Percentiles rank a stretch among this genome's conserved stretches.
phyloP scores from a whole-genome alignment of 2,113 vertebrate species.

The Myodes glareolus region DNA sequence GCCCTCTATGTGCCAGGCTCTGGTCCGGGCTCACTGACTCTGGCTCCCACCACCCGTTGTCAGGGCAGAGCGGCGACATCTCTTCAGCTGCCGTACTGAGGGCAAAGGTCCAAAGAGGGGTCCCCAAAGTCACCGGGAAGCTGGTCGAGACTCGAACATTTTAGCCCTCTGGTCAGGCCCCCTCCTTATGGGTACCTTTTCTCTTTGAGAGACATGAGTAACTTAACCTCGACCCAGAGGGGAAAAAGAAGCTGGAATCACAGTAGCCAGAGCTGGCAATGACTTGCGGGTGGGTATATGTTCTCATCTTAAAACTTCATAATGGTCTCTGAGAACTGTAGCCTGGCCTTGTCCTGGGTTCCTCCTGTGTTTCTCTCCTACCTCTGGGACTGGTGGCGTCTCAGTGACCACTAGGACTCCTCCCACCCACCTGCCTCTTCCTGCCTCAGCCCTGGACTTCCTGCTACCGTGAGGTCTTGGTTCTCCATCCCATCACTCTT shows the following conservation, averaged over 20 bases:
- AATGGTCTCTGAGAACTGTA: accelerated
- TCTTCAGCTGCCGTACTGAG: accelerated
- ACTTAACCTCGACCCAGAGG: background rate
- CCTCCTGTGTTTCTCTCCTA: background rate
- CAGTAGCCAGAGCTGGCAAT: background rate
- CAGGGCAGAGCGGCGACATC: background rate
- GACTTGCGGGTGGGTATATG: background rate
- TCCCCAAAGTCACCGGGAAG: background rate
- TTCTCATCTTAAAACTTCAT: background rate
- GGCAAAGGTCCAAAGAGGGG: background rate
- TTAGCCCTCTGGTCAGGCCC: background rate
- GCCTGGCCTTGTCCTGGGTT: accelerated
- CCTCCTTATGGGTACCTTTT: background rate
- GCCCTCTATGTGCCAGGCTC: background rate
- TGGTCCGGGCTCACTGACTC: background rate
- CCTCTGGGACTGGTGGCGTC: background rate
- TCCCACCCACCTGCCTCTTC: background rate
- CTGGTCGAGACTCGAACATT: background rate
- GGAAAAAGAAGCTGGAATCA: background rate
- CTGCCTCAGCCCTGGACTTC: background rate
- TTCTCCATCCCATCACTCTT: accelerated
- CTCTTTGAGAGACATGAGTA: background rate
- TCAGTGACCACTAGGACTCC: accelerated
- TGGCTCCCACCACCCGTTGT: background rate
- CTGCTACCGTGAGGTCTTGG: background rate